These are phyloP conservation scores for Centropristis striata DNA, from an alignment of 2,113 vertebrate species.

Conservation along the genomic window DNA sequence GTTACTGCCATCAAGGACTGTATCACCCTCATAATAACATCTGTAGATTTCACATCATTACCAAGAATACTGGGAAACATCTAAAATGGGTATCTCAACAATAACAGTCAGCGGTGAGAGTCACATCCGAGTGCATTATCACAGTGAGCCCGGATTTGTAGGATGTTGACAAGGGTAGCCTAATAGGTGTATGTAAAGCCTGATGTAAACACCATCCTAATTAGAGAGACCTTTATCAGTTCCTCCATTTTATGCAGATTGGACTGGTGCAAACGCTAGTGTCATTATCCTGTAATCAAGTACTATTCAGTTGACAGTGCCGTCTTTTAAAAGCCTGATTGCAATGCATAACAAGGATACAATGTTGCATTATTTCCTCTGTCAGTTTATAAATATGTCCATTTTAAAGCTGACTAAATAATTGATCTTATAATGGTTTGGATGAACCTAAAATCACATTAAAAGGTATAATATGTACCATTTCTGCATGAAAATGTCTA, in stretches of 20 bases:
- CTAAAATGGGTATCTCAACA: slow-evolving; percentile 72
- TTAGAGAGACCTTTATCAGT: slow-evolving; percentile 78
- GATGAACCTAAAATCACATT: neutral
- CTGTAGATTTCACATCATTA: slow-evolving; percentile 84
- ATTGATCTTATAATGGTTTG: slow-evolving; percentile 21
- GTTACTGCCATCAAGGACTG: slow-evolving; percentile 83
- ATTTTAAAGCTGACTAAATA: slow-evolving; percentile 49
- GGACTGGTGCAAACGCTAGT: slow-evolving; percentile 66
- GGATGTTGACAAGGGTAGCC: slow-evolving; percentile 63
- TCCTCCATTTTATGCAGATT: slow-evolving; percentile 78
- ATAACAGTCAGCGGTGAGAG: slow-evolving; percentile 70
- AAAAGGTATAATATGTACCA: too few species aligned
- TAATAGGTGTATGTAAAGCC: slow-evolving; percentile 70
- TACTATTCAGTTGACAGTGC: slow-evolving; percentile 73
- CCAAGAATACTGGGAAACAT: slow-evolving; percentile 79
- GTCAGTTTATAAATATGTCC: slow-evolving; percentile 53
- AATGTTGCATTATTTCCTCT: slow-evolving; percentile 56
- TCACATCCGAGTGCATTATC: slow-evolving; percentile 71
- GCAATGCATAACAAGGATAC: slow-evolving; percentile 67
- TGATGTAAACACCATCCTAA: slow-evolving; percentile 79
- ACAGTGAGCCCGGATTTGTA: slow-evolving; percentile 66
- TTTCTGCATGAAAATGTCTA: too few species aligned
- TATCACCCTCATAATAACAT: slow-evolving; percentile 83
- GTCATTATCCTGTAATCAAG: slow-evolving; percentile 83
- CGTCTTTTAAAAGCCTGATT: slow-evolving; percentile 73